phyloP scores from a whole-genome alignment of 2,888 invertebrate species.

The Aelia acuminata region DNA sequence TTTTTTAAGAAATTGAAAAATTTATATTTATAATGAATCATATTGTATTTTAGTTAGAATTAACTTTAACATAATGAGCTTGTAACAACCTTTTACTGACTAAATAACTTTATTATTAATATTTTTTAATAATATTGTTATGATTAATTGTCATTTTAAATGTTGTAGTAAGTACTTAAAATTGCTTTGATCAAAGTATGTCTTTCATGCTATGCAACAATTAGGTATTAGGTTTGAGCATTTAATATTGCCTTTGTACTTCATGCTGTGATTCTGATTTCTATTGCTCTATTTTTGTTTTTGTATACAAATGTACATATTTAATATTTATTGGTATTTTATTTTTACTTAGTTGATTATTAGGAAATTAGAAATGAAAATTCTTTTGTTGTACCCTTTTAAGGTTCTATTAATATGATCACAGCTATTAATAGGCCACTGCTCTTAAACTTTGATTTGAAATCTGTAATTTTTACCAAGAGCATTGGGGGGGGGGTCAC shows the following conservation, averaged over 20 bases:
- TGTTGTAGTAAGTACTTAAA: background rate
- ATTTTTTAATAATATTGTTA: background rate
- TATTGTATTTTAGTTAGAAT: background rate
- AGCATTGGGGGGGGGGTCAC: background rate
- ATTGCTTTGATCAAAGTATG: background rate
- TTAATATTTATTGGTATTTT: background rate
- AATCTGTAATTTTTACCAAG: background rate
- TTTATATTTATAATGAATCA: background rate
- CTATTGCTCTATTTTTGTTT: background rate
- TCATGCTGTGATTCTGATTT: background rate
- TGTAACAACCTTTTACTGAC: background rate
- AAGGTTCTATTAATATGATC: conserved; percentile 30
- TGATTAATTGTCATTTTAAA: background rate
- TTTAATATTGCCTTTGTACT: background rate
- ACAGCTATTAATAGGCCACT: background rate
- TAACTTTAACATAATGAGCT: too few species aligned
- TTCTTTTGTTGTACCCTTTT: background rate
- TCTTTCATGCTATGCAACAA: background rate
- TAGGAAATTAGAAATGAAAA: background rate
- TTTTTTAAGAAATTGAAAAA: conserved; percentile 18
- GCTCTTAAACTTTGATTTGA: background rate
- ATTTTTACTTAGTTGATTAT: background rate
- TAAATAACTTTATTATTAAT: background rate
- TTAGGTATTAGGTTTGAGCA: background rate
- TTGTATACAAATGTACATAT: background rate